A percentile compares a stretch with the other conserved stretches of the same genome.
Conservation (phyloP, 2,797 vertebrate species). For the Alauda arvensis region DNA sequence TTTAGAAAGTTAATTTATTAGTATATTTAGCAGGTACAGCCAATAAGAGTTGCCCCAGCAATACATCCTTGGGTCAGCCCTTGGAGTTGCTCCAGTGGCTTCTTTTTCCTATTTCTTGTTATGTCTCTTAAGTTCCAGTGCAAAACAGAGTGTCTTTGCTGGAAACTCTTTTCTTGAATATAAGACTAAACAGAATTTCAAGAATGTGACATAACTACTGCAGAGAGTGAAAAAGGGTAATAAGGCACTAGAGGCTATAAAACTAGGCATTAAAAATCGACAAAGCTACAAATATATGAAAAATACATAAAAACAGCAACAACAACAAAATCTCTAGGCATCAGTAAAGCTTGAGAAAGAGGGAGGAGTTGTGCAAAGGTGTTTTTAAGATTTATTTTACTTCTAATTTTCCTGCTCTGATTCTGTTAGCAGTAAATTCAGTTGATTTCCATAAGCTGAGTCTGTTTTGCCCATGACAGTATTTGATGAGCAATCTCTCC, state of each 20-base stretch:
- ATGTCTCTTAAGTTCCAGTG: background rate
- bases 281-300: background rate
- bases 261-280: background rate
- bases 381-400: background rate
- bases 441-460: background rate
- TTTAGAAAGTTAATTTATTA: background rate
- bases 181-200: background rate
- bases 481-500: background rate
- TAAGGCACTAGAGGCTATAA: background rate
- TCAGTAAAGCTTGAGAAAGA: background rate
- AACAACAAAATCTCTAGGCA: background rate
- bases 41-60: background rate
- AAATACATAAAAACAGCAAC: background rate
- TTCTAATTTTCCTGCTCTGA: background rate
- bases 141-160: background rate
- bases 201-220: background rate
- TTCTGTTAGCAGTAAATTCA: background rate
- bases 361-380: background rate
- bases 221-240: background rate
- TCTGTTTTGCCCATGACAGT: background rate
- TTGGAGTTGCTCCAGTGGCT: background rate
- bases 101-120: background rate
- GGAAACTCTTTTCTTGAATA: background rate
- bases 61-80: background rate
- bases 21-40: background rate